Base-by-base conservation (phyloP, 2,113 vertebrate genomes). In the Fregata magnificens region DNA sequence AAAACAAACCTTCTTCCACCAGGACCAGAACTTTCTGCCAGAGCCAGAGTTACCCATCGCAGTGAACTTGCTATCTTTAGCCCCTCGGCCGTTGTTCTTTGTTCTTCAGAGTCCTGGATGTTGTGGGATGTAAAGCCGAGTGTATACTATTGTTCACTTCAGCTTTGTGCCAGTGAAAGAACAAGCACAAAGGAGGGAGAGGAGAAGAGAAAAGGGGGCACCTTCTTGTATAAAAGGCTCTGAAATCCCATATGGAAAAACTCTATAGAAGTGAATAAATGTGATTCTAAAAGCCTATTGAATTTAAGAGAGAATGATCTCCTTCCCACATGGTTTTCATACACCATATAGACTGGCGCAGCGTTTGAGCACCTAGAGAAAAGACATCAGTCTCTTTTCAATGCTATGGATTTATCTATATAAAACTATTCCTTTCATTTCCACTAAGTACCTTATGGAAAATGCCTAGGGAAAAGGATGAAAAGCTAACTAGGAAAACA, bases 121-220 rank as follows among this genome's bases (percentile, higher is more conserved):
- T 85, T 93, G 73, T 1, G 0, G 82, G 77, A 78, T 82, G 82
- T 81, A 95, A 95, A 93, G 77, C 76, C 1, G 13, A 88, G 59
- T 63, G 52, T 91, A 53, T 71, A 86, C 47, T 88, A 90, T 95
- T 97, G 92, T 95, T 95, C 95, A 45, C 69, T 93, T 86, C 34
- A 88, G 82, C 96, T 95, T 96, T 95, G 90, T 95, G 80, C 69
- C 79, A 44, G 82, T 95, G 88, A 96, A 96, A 96, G 89, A 67
- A 26, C 47, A 88, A n/a, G 47, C 50, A 95, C 92, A 97, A 93
- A 93, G 55, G 63, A 96, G 45, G 32, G 50, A 88, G 49, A 88
- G 62, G 49, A 95, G 49, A 88, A n/a, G 32, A 96, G 87, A 94
- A 81, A 95, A 86, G 76, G 87, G 87, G 56, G 67, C 82, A 94